Base-by-base conservation (phyloP, 2,797 vertebrate species). In the Cryptoblepharus egeriae region DNA sequence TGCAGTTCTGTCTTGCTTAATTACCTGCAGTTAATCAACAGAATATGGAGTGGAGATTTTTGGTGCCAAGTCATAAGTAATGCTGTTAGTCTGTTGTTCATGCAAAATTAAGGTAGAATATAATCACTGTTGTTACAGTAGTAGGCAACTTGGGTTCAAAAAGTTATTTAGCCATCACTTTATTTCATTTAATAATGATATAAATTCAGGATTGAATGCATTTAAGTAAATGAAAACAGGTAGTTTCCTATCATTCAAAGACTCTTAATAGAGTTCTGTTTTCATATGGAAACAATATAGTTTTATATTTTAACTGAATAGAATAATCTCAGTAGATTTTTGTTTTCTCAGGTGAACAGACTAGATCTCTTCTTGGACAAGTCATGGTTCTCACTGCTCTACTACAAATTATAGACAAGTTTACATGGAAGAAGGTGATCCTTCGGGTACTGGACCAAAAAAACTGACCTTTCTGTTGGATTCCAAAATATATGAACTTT, bases 401-500 rank as follows among this genome's bases (percentile, higher is more conserved):
- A 35, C 15, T 65, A 9, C 64, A 65, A 65, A 65, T 16, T 18
- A 16, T 49, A 12, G 45, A 49, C 18, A 58, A 5, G 57, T 58
- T 58, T 24, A 22, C 22, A 24, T 58, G 57, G 22, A 7, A 58
- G 57, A 58, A 58, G 57, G 57, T 24, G 22, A 58, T 24, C 22
- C 57, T 58, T 22, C 22, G 24, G 57, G 57, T 58, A 58, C 22
- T 3, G 22, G 52, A 57, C 55, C 18, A 22, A 5, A 6, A 9
- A 0, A 2, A 74, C 89, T 88, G 30, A 98, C 98, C 97, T 98
- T 98, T 65, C 96, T 96, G 88, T 94, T 96, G 87, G 97, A 97
- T 92, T 99, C 98, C 87, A 98, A 78, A 77, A 98, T 96, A 80
- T 96, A 98, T n/a, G 97, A 97, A 82, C 97, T 98, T 89, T 99